A percentile compares a stretch with the other conserved stretches of the same genome.
Evolutionary conservation across 1,140 invertebrate genomes (phyloP).

Genomic region (Drosophila chauvacae): DNA sequence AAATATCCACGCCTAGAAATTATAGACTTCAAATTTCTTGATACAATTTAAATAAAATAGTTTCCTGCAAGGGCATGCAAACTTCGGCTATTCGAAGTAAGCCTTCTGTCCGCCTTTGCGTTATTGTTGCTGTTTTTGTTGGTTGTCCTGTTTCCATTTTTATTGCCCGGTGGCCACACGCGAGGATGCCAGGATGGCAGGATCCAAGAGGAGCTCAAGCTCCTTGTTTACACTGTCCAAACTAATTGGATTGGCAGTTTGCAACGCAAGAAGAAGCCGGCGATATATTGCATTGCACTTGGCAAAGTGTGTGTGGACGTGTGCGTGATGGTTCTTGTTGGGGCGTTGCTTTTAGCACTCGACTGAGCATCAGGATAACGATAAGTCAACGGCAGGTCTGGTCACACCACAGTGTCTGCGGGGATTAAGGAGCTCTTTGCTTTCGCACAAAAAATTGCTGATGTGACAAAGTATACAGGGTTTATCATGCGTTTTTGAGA

Average conservation of each 20-base stretch:
- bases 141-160: conserved; percentile 57
- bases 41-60: neutral
- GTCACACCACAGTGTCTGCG: conserved; percentile 4
- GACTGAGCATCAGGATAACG: conserved; percentile 21
- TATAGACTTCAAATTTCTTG: neutral
- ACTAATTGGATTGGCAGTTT: conserved; percentile 74
- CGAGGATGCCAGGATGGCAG: conserved; percentile 15
- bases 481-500: neutral
- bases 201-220: conserved; percentile 34
- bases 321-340: conserved; percentile 6
- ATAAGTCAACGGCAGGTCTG: conserved; percentile 12
- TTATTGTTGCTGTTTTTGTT: conserved; percentile 42
- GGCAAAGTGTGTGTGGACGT: neutral
- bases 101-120: neutral
- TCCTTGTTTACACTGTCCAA: conserved; percentile 71
- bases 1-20: too few species aligned
- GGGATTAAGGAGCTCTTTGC: conserved; percentile 3
- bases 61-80: neutral
- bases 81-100: neutral
- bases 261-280: conserved; percentile 27
- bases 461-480: too few species aligned
- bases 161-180: conserved; percentile 61
- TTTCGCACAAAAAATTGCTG: conserved; percentile 3
- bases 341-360: conserved; percentile 7
- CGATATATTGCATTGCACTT: conserved; percentile 42